These are phyloP conservation scores for Chromoteleia sp. DNA, from an alignment of 2,888 invertebrate species.

Conservation along the genomic window DNA sequence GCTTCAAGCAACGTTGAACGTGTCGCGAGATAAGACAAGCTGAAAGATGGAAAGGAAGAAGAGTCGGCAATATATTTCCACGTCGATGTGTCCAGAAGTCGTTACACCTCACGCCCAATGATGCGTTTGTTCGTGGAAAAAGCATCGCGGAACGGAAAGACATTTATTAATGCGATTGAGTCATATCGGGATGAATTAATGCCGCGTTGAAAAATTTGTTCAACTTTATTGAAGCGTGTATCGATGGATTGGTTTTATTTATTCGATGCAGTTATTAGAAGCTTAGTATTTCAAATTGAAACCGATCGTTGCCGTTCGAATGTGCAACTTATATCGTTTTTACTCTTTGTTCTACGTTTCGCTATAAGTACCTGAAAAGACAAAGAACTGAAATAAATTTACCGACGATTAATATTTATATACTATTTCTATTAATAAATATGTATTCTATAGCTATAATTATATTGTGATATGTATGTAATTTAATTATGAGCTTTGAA, in stretches of 20 bases:
- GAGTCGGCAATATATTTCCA: slow-evolving; percentile 50
- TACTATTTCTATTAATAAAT: no score
- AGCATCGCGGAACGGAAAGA: not conserved
- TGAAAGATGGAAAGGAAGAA: slow-evolving; percentile 54
- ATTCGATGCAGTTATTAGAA: not conserved
- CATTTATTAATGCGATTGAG: slow-evolving; percentile 43
- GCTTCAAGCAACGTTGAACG: slow-evolving; percentile 55
- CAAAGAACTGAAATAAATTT: no score
- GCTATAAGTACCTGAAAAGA: no score
- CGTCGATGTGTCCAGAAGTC: slow-evolving; percentile 49
- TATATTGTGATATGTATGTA: no score
- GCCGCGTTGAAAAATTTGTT: slow-evolving; percentile 15
- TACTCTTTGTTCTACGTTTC: no score
- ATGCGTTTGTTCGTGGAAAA: slow-evolving; percentile 9
- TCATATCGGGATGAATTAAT: slow-evolving; percentile 28
- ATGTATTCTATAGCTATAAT: no score
- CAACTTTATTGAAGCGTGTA: slow-evolving; percentile 12
- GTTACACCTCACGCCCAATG: slow-evolving; percentile 38
- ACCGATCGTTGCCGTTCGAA: no score
- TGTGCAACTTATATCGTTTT: no score
- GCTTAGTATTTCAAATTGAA: slow-evolving; percentile 4
- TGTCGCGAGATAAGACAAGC: slow-evolving; percentile 66
- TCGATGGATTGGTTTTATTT: slow-evolving; percentile 1
- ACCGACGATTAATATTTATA: no score
- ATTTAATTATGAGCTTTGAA: no score